Conservation (phyloP, 2,888 invertebrate species). For the Eurytoma californica region DNA sequence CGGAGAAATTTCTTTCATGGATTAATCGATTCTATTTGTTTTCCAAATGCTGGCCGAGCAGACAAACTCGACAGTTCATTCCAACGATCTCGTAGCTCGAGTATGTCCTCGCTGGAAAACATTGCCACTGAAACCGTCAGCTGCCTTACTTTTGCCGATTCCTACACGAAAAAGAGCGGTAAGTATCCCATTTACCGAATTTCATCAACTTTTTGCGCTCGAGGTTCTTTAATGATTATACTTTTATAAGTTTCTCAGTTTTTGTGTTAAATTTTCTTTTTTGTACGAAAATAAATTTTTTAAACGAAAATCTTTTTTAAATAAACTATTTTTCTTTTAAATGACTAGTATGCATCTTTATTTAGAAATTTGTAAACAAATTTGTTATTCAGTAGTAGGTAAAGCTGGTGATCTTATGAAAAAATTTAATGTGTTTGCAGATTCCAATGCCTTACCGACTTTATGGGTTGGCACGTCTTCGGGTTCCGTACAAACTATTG, state of each 20-base stretch:
- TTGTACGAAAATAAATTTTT: too few relatives aligned
- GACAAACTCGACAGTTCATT: slow-evolving; percentile 98
- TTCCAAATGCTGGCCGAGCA: slow-evolving; percentile 83
- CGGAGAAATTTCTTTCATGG: neutral
- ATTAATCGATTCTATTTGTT: slow-evolving; percentile 44
- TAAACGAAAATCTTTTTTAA: too few relatives aligned
- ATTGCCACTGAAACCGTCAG: slow-evolving; percentile 96
- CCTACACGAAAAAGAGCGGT: slow-evolving; percentile 96
- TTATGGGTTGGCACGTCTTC: slow-evolving; percentile 98
- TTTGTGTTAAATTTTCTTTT: too few relatives aligned
- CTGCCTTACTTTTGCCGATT: slow-evolving; percentile 96
- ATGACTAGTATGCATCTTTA: too few relatives aligned
- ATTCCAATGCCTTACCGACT: slow-evolving; percentile 91
- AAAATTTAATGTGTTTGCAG: slow-evolving; percentile 76
- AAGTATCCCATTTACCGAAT: slow-evolving; percentile 54
- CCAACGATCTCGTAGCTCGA: slow-evolving; percentile 96
- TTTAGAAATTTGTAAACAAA: too few relatives aligned
- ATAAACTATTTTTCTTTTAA: too few relatives aligned
- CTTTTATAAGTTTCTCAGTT: neutral
- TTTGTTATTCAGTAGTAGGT: too few relatives aligned
- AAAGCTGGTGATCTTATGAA: neutral
- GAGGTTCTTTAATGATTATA: neutral
- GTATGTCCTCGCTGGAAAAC: slow-evolving; percentile 98
- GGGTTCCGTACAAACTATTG: slow-evolving; percentile 95
- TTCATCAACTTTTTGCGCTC: too few relatives aligned